Base-by-base conservation (phyloP, 2,888 invertebrate species). In the Timema podura region DNA sequence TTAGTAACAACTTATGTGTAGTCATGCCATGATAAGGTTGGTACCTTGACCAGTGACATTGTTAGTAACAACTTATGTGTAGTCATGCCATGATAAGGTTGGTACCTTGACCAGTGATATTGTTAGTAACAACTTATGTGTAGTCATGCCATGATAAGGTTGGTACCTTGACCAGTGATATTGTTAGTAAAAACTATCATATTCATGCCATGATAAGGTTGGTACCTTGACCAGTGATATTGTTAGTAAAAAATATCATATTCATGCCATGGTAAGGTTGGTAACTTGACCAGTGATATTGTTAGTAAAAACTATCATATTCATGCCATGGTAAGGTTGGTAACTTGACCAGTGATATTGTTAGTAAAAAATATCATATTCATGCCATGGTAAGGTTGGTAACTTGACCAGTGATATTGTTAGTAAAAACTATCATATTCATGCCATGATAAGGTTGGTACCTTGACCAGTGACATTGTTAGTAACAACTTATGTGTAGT, bases 1-100 rank as follows among this genome's bases (percentile, higher is more conserved):
- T 30, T 30, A 30, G 3, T 30, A 30, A 30, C 30, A 30, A 30
- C 30, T 30, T 2, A 30, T 30, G 30, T 30, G 30, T 30, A 30
- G 30, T 30, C 30, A 30, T 30, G 30, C 30, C 3, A 3, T 30
- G 30, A 30, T 30, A 30, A 30, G 30, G 30, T 30, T 30, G 30
- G 30, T 30, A 91, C 92, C 85, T 92, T 93, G 8, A 94, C n/a
- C n/a, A n/a, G n/a, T n/a, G n/a, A n/a, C n/a, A n/a, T n/a, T 30
- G 3, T 30, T 30, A 30, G 3, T 30, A 30, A 30, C 30, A 30
- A 30, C 30, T 30, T 2, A 30, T 30, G 30, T 30, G 30, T 30
- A 30, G 30, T 30, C 30, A 30, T 30, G 30, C 30, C 3, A 3
- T 30, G 30, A 30, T 30, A 30, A 30, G 30, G 30, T 30, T 30